Conservation (phyloP, 1,140 invertebrate species). For the Steinernema khuongi region DNA sequence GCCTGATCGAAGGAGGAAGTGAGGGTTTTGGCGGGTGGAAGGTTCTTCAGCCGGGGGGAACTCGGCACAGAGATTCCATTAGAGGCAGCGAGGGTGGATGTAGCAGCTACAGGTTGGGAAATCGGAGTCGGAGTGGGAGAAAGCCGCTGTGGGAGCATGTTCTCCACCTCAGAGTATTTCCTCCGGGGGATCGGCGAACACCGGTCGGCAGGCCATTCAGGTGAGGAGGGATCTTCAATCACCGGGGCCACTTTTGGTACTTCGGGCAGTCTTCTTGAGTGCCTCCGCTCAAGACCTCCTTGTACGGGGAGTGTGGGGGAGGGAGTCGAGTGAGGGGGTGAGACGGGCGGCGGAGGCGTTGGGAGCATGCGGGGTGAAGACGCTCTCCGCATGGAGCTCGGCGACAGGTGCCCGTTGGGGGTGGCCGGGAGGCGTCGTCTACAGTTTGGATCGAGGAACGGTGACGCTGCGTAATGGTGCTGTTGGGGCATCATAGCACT, state of each 20-base stretch:
- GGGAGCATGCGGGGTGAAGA: conserved; percentile 22
- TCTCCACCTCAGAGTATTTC: background rate
- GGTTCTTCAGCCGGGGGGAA: background rate
- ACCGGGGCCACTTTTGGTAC: background rate
- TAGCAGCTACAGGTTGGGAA: background rate
- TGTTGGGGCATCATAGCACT: conserved; percentile 11
- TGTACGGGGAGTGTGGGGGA: background rate
- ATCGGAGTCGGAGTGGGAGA: background rate
- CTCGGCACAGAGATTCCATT: background rate
- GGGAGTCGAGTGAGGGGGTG: background rate
- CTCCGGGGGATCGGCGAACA: background rate
- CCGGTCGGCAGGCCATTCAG: background rate
- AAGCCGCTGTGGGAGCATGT: background rate
- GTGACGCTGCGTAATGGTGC: background rate
- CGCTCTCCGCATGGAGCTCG: conserved; percentile 19
- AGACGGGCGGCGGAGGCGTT: conserved; percentile 22
- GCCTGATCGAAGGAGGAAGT: conserved; percentile 9
- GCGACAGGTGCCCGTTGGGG: conserved; percentile 7
- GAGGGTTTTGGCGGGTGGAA: background rate
- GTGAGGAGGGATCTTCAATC: background rate
- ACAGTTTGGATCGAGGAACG: conserved; percentile 25
- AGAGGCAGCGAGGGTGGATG: background rate
- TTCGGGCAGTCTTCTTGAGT: background rate
- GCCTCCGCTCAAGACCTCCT: background rate
- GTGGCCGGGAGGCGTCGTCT: conserved; percentile 8